phyloP scores from a whole-genome alignment of 2,797 vertebrate genomes.

The Acipenser oxyrinchus region DNA sequence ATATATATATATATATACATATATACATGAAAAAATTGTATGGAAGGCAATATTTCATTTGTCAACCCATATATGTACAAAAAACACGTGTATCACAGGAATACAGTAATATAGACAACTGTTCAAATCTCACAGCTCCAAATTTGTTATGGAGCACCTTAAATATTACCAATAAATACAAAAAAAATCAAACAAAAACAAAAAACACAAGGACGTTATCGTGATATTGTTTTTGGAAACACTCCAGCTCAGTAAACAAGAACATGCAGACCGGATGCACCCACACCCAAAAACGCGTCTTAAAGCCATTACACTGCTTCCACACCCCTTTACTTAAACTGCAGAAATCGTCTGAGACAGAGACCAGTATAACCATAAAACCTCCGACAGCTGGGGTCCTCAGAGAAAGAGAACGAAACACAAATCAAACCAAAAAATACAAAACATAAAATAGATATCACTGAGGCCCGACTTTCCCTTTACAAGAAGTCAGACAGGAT shows the following conservation, averaged over 20 bases:
- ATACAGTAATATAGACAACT: too few relatives aligned
- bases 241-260: conserved; percentile 31
- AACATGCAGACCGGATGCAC: conserved; percentile 29
- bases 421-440: conserved; percentile 37
- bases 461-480: conserved; percentile 38
- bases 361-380: conserved; percentile 28
- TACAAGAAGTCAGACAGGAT: conserved; percentile 53
- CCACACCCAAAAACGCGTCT: neutral
- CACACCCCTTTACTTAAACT: conserved; percentile 28
- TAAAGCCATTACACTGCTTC: conserved; percentile 24
- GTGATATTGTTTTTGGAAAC: conserved; percentile 12
- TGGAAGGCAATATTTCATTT: too few relatives aligned
- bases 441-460: conserved; percentile 12
- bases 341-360: conserved; percentile 17
- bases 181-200: too few relatives aligned
- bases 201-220: neutral
- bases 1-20: neutral
- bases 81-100: too few relatives aligned
- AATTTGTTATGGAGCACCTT: too few relatives aligned
- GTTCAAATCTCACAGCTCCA: too few relatives aligned
- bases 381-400: neutral
- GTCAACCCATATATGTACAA: too few relatives aligned
- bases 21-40: neutral
- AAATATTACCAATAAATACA: too few relatives aligned
- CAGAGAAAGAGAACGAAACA: conserved; percentile 13